Percentiles rank a stretch among this genome's conserved stretches.
phyloP scores from a whole-genome alignment of 2,888 invertebrate genomes.

The Eupithecia vulgata region DNA sequence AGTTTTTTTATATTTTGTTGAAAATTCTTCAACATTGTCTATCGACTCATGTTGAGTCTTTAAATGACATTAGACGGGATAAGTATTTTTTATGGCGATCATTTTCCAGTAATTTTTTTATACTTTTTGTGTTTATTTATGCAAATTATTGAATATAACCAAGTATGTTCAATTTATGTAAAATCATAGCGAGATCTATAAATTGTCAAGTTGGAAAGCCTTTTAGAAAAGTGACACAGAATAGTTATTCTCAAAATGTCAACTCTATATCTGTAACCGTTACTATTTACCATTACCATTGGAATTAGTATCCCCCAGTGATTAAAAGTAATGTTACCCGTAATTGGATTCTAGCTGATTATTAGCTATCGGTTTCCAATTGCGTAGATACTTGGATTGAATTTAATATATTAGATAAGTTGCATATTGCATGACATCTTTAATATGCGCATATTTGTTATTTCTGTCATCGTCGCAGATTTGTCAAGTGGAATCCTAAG shows the following conservation, averaged over 20 bases:
- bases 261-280: background rate
- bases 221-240: background rate
- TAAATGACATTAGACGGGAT: constrained; percentile 40
- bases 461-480: background rate
- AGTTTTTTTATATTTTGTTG: constrained; percentile 55
- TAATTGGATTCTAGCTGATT: background rate
- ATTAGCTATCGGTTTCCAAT: background rate
- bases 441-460: background rate
- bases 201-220: background rate
- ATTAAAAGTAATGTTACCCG: background rate
- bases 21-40: constrained; percentile 62
- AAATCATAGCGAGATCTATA: background rate
- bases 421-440: background rate
- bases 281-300: background rate
- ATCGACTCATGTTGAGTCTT: constrained; percentile 77
- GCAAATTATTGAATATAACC: background rate
- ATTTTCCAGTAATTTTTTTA: constrained; percentile 2
- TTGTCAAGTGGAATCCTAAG: background rate
- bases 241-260: background rate
- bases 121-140: background rate
- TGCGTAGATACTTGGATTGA: constrained; percentile 2
- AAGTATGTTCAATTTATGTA: background rate
- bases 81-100: constrained; percentile 11
- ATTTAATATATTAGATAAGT: background rate
- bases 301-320: background rate